Percentiles rank a stretch among this genome's conserved stretches.
Evolutionary conservation across 1,140 invertebrate species (phyloP).

Genomic region (Chelonus insularis): DNA sequence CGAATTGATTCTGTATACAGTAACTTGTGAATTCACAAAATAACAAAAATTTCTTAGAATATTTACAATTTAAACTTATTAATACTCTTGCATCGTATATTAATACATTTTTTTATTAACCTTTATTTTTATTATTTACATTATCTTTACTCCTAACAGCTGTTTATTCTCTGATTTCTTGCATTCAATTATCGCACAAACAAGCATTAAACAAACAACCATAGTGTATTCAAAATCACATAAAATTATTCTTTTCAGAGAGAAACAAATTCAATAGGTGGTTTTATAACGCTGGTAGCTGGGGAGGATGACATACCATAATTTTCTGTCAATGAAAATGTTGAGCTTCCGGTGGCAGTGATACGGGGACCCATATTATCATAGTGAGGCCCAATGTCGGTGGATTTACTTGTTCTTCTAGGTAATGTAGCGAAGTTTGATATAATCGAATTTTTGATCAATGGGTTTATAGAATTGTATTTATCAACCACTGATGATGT

Average conservation of each 20-base stretch:
- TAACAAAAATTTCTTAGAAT: no score
- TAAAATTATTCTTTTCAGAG: conserved; percentile 37
- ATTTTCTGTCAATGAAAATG: conserved; percentile 74
- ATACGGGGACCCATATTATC: conserved; percentile 89
- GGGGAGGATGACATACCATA: conserved; percentile 58
- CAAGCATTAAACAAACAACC: no score
- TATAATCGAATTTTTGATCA: conserved; percentile 43
- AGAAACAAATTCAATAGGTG: conserved; percentile 60
- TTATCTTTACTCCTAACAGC: no score
- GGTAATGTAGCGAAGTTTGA: conserved; percentile 68
- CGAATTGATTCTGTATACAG: no score
- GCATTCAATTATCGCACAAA: no score
- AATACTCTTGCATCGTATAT: no score
- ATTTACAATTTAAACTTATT: no score
- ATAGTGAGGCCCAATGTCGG: conserved; percentile 64
- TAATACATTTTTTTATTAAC: no score
- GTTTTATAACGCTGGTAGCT: conserved; percentile 57
- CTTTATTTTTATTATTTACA: no score
- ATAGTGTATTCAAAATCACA: no score
- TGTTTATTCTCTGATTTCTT: no score
- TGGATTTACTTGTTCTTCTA: conserved; percentile 53
- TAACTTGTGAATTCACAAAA: no score
- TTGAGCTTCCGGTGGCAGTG: conserved; percentile 82
- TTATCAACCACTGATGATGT: conserved; percentile 33
- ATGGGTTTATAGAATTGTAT: conserved; percentile 34